Base-by-base conservation (phyloP, 2,797 vertebrate species). In the Paedocypris micromegethes region DNA sequence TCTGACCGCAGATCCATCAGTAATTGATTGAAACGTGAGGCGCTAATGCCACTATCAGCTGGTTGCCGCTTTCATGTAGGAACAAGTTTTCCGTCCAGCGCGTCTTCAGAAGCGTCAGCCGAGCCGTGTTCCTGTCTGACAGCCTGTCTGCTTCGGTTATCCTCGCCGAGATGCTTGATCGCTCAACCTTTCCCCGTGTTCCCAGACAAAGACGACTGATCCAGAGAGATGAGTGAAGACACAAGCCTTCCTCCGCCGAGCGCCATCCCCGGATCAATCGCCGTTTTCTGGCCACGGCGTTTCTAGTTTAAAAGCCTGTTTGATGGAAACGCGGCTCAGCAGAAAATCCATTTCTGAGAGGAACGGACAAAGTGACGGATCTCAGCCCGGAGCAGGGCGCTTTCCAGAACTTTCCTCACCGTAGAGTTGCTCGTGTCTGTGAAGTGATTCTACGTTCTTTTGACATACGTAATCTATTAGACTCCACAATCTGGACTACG, bases 111-210 rank as follows among this genome's bases (percentile, higher is more conserved):
- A 63, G 49, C 38, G 49, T 66, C 67, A 62, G 74, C 51, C 68
- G 56, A 73, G 53, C 41, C 70, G 38, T 72, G 66, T 68, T 62
- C 65, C 70, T 70, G 57, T 59, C 70, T 75, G 70, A 67, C 66
- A 72, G 58, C 61, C 66, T 76, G 66, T 74, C 70, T 66, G 62
- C 66, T 77, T 58, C 43, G 57, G 66, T 80, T 77, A 77, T 60
- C 9, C 57, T 59, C 61, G 2, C 73, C n/a, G 44, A 69, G 53
- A 53, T 62, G 64, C 48, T 55, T 48, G 58, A 39, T 72, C 52
- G 46, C 58, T 72, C 46, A 46, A 51, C 39, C 58, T 61, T 56
- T 42, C 62, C 46, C 46, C 40, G 42, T 56, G 58, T 68, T 68
- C 50, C 55, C 49, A 53, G 48, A 53, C 60, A 58, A 40, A 52